Evolutionary conservation across 2,888 invertebrate species (phyloP).

Genomic region (Euzetes globulus): DNA sequence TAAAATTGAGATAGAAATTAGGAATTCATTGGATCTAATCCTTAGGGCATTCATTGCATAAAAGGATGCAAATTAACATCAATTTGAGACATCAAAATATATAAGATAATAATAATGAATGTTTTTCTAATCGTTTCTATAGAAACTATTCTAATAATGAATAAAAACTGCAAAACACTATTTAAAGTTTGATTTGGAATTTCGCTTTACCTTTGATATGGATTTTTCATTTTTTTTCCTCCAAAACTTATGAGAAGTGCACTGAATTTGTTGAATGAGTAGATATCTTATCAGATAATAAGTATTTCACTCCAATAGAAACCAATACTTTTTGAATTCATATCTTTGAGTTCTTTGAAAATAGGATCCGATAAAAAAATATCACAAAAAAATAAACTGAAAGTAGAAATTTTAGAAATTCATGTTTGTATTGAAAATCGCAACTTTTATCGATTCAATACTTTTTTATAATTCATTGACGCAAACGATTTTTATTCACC

Average conservation of each 20-base stretch:
- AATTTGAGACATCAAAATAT: not conserved
- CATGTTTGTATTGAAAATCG: no score
- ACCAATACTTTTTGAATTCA: no score
- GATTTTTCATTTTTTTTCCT: no score
- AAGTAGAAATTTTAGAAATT: no score
- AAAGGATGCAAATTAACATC: constrained; percentile 13
- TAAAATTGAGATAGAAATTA: not conserved
- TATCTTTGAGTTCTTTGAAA: no score
- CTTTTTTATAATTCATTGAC: no score
- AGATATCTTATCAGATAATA: not conserved
- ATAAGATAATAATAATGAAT: constrained; percentile 9
- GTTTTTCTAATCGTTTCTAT: constrained; percentile 21
- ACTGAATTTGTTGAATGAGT: not conserved
- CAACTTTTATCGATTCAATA: no score
- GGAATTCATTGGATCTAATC: not conserved
- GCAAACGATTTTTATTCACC: no score
- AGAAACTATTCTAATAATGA: constrained; percentile 1
- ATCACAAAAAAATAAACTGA: no score
- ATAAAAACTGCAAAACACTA: not conserved
- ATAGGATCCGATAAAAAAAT: no score
- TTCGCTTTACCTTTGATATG: not conserved
- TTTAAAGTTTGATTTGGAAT: not conserved
- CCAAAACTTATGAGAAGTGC: not conserved
- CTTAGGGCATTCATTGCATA: not conserved
- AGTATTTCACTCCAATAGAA: not conserved